Evolutionary conservation across 2,797 vertebrate species (phyloP), one percentile per base, ranked within the genome.

Genomic region (Ptychobarbus kaznakovi): DNA sequence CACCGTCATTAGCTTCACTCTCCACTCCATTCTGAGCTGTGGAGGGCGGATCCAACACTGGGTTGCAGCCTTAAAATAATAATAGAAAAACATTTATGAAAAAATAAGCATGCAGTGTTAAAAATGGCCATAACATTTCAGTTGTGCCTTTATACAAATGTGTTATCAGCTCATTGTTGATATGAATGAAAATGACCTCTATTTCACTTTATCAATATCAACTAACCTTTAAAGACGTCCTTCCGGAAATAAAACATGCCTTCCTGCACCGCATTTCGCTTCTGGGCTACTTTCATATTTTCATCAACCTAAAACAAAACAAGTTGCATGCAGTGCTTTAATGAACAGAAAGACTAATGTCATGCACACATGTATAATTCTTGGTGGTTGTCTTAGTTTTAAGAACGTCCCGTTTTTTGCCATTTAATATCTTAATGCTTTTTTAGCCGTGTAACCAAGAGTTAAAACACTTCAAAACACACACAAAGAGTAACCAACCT

Each of bases 221-320:
- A 80, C 93, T 40, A 66, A 97, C 98, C 98, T 97, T 97, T 99
- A 90, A 95, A 97, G 90, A 99, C 99, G 86, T 99, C 98, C 91
- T 99, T 99, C 80, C 96, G 94, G 93, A 99, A 99, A 91, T 99
- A 99, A 92, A 99, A 99, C 96, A 96, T 95, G 82, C 96, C 97
- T 89, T 96, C 96, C 46, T 95, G 94, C 32, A 99, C 97, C 2
- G 98, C 97, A 73, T 99, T 98, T 89, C 97, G 95, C 87, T 96
- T 97, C 95, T 99, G 98, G 6, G 98, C 98, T 9, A 92, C 93
- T 91, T 99, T 99, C 97, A 99, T 98, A 92, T 99, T 99, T 91
- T 99, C 97, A 86, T 99, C 98, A 80, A 99, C 98, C 98, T 99
- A 87, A 84, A 82, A 51, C 25, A 46, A 61, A 38, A 5, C 4